Base-by-base conservation (phyloP, 2,888 invertebrate genomes). In the Trichacis sp. region DNA sequence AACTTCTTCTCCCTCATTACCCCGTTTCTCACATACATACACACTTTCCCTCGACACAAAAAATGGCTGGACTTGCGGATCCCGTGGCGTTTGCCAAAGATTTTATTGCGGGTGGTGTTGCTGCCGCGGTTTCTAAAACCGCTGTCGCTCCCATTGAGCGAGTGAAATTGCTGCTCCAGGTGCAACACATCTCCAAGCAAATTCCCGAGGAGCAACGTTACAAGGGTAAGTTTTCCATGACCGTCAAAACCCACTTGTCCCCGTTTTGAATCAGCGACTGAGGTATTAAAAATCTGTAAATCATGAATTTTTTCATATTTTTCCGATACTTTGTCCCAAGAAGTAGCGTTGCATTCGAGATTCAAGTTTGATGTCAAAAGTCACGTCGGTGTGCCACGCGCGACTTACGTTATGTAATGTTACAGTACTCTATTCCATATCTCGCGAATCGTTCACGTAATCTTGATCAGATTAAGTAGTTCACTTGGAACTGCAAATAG, bases 81-180 rank as follows among this genome's bases (percentile, higher is more conserved):
- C 93, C 94, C 82, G 88, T 92, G 85, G 89, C 92, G 84, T 96
- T 96, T 85, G 81, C 91, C 75, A 95, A 96, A 87, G 97, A 96
- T 87, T 96, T 96, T 83, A 82, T 93, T 63, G 95, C 95, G 70
- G 97, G 97, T 75, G 97, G 97, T 70, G 88, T 96, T 48, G 93
- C 97, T 43, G 97, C 97, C 29, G 97, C 96, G 42, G 90, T 96
- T 71, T 95, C 97, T 51, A 97, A 97, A 85, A 97, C 97, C 45
- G 92, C 93, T 40, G 95, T 96, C 65, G 97, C 97, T 14, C 97
- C 97, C 58, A 97, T 97, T 80, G 97, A 97, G 87, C 90, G 97
- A 82, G 96, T 97, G 47, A 97, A 97, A 85, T 87, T 97, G 73
- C 89, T 97, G 67, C 88, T 97, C 71, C 97, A 97, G 87, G 96